These are phyloP conservation scores for Carduelis carduelis DNA, from an alignment of 2,797 vertebrate species.

Conservation along the genomic window DNA sequence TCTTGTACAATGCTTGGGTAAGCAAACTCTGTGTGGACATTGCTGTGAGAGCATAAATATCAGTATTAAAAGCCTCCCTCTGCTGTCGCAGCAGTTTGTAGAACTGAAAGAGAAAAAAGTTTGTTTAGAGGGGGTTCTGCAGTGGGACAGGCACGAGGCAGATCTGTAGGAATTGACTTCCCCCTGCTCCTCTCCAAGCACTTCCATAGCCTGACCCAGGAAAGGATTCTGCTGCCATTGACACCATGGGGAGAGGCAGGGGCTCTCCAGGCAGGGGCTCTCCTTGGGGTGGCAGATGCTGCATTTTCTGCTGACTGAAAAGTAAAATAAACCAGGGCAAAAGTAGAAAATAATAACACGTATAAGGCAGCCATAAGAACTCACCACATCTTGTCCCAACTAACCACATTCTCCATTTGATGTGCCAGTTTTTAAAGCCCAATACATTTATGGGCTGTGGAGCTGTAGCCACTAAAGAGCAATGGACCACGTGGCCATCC, in stretches of 20 bases:
- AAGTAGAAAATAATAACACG: neutral
- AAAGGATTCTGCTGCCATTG: neutral
- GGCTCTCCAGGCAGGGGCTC: neutral
- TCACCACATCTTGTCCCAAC: neutral
- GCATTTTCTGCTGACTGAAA: neutral
- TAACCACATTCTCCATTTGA: neutral
- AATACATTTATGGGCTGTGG: neutral
- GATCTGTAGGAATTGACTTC: neutral
- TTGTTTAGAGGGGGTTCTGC: neutral
- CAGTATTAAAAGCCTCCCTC: neutral
- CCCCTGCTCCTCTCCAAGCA: neutral
- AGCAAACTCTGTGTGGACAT: neutral
- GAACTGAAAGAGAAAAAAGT: neutral
- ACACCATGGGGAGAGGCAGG: neutral
- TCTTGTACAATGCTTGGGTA: neutral
- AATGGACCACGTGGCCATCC: rapidly evolving
- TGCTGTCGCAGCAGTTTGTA: neutral
- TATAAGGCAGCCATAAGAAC: neutral
- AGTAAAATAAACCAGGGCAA: neutral
- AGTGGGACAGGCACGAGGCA: neutral
- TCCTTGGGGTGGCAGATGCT: neutral
- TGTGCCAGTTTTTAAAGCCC: neutral
- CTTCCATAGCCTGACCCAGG: neutral
- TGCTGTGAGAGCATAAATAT: neutral
- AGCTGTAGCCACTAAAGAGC: neutral